These are phyloP conservation scores for Apocheima hispidaria DNA, from an alignment of 2,888 invertebrate genomes.

Conservation along the genomic window DNA sequence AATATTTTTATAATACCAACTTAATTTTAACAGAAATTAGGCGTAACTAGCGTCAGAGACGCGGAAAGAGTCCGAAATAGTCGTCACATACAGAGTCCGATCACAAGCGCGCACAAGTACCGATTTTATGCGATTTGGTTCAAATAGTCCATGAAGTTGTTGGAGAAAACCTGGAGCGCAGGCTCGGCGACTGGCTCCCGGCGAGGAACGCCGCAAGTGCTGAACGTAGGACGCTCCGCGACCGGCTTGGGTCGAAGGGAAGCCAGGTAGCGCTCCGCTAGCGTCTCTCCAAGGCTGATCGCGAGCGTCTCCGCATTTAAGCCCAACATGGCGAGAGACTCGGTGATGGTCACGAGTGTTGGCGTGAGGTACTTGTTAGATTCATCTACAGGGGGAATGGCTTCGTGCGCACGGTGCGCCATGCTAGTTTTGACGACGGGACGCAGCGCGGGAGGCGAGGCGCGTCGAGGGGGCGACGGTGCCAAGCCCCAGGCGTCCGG, in stretches of 20 bases:
- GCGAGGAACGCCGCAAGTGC: slow-evolving; percentile 51
- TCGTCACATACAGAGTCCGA: slow-evolving; percentile 57
- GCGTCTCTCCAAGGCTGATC: slow-evolving; percentile 79
- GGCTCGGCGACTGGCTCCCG: slow-evolving; percentile 62
- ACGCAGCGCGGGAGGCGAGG: slow-evolving; percentile 76
- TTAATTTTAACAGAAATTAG: slow-evolving; percentile 84
- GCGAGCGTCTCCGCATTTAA: slow-evolving; percentile 77
- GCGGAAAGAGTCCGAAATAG: slow-evolving; percentile 58
- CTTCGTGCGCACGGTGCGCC: slow-evolving; percentile 70
- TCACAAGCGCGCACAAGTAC: slow-evolving; percentile 53
- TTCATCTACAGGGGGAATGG: slow-evolving; percentile 55
- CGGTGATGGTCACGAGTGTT: slow-evolving; percentile 74
- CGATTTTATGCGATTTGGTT: slow-evolving; percentile 85
- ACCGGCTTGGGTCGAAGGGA: slow-evolving; percentile 73
- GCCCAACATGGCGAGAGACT: slow-evolving; percentile 77
- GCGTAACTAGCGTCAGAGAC: slow-evolving; percentile 67
- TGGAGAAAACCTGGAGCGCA: slow-evolving; percentile 86
- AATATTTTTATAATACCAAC: slow-evolving; percentile 82
- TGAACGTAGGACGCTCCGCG: slow-evolving; percentile 52
- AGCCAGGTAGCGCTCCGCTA: slow-evolving; percentile 76
- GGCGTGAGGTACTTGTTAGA: slow-evolving; percentile 64
- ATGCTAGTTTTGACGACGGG: slow-evolving; percentile 84
- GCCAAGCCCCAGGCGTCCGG: slow-evolving; percentile 72
- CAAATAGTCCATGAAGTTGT: slow-evolving; percentile 87
- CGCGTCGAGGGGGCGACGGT: slow-evolving; percentile 75